Evolutionary conservation across 2,113 vertebrate genomes (phyloP).

Genomic region (Phyllopteryx taeniolatus): DNA sequence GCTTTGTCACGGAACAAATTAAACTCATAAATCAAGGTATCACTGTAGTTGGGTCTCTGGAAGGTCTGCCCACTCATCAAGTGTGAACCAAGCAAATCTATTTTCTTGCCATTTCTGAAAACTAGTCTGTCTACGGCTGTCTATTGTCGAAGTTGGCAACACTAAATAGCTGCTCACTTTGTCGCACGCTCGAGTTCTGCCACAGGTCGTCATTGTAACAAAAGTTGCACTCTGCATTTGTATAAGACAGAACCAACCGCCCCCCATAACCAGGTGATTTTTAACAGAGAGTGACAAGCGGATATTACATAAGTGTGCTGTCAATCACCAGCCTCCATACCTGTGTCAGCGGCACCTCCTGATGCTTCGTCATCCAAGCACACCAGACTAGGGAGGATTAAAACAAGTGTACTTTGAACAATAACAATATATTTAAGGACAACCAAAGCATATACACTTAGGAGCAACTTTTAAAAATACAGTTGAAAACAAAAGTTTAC

Average conservation of each 20-base stretch:
- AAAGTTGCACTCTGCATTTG: neutral
- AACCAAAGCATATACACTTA: neutral
- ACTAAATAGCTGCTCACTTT: too few relatives aligned
- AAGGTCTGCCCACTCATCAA: too few relatives aligned
- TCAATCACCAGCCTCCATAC: conserved; percentile 50
- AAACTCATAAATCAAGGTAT: too few relatives aligned
- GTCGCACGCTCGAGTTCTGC: too few relatives aligned
- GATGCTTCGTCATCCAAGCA: conserved; percentile 73
- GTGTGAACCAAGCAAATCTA: too few relatives aligned
- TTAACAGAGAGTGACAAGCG: neutral
- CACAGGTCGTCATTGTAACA: neutral
- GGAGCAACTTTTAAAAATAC: neutral
- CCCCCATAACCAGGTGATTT: neutral
- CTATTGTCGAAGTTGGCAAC: too few relatives aligned
- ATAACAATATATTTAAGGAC: conserved; percentile 30
- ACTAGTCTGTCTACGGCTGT: too few relatives aligned
- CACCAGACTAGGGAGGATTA: conserved; percentile 63
- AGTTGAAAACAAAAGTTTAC: too few relatives aligned
- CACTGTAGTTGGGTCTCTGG: too few relatives aligned
- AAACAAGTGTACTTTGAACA: neutral
- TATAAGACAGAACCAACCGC: neutral
- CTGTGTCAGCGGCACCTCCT: conserved; percentile 51
- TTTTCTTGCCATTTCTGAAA: too few relatives aligned
- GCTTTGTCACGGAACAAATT: too few relatives aligned
- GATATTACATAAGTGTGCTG: neutral